phyloP scores from a whole-genome alignment of 2,888 invertebrate genomes.

The Leucozona laternaria region DNA sequence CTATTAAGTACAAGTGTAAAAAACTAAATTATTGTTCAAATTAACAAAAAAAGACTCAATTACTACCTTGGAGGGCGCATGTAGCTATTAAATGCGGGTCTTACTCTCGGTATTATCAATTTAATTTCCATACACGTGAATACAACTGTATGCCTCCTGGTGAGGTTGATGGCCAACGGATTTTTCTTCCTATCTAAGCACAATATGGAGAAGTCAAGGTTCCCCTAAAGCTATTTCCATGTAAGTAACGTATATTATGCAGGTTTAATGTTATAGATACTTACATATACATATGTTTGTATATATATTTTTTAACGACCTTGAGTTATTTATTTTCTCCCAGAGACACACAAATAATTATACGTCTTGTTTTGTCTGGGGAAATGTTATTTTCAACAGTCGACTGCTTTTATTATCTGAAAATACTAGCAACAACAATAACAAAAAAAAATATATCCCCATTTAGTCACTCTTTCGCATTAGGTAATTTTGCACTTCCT shows the following conservation, averaged over 20 bases:
- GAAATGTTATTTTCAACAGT: slow-evolving; percentile 42
- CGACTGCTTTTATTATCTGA: slow-evolving; percentile 53
- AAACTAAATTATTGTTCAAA: no score
- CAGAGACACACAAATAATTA: slow-evolving; percentile 34
- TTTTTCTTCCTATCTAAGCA: not conserved
- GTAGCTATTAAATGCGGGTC: not conserved
- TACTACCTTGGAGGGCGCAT: no score
- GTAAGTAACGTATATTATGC: slow-evolving; percentile 6
- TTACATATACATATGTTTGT: no score
- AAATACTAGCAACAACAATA: not conserved
- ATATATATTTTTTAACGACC: slow-evolving; percentile 18
- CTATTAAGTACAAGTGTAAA: no score
- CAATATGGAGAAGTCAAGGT: slow-evolving; percentile 28
- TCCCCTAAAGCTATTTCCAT: slow-evolving; percentile 28
- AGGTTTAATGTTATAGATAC: not conserved
- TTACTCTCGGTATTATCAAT: not conserved
- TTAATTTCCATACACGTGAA: slow-evolving; percentile 9
- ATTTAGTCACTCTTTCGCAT: slow-evolving; percentile 2
- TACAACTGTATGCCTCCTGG: not conserved
- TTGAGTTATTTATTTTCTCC: slow-evolving; percentile 44
- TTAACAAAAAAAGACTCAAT: no score
- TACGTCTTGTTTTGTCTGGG: slow-evolving; percentile 37
- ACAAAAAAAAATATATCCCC: slow-evolving; percentile 15
- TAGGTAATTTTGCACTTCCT: slow-evolving; percentile 29
- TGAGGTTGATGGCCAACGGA: slow-evolving; percentile 13